Evolutionary conservation across 1,140 invertebrate genomes (phyloP).

Genomic region (Hormaphis cornu): DNA sequence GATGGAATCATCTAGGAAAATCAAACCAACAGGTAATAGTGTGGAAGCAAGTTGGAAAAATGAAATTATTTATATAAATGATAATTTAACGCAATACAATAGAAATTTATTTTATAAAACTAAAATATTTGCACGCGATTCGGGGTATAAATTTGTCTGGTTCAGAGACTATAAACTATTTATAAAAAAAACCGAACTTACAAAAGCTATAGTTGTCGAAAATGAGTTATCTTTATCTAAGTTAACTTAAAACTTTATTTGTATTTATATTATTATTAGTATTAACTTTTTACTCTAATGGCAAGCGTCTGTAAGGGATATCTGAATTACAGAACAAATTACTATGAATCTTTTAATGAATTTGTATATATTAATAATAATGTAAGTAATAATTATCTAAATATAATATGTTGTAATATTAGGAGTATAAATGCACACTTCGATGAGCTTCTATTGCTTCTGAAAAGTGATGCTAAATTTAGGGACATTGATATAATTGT

Average conservation of each 20-base stretch:
- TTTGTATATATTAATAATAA: neutral
- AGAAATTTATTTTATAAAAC: constrained; percentile 1
- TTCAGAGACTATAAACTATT: neutral
- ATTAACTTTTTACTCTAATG: neutral
- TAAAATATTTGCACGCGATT: constrained; percentile 1
- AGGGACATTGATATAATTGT: neutral
- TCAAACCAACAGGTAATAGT: neutral
- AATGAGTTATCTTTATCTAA: neutral
- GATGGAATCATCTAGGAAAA: neutral
- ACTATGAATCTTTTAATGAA: neutral
- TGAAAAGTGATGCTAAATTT: neutral
- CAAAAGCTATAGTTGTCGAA: neutral
- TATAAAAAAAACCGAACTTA: neutral
- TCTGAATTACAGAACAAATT: neutral
- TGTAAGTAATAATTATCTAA: neutral
- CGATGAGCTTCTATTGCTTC: neutral
- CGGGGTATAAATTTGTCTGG: neutral
- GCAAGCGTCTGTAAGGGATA: neutral
- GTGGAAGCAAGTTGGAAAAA: neutral
- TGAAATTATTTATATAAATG: neutral
- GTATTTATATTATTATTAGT: neutral
- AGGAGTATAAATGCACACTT: neutral
- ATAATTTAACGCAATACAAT: neutral
- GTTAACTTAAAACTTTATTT: neutral
- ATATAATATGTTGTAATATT: neutral